These are phyloP conservation scores for Balanococcus diminutus DNA, from an alignment of 2,888 invertebrate species.

Conservation along the genomic window DNA sequence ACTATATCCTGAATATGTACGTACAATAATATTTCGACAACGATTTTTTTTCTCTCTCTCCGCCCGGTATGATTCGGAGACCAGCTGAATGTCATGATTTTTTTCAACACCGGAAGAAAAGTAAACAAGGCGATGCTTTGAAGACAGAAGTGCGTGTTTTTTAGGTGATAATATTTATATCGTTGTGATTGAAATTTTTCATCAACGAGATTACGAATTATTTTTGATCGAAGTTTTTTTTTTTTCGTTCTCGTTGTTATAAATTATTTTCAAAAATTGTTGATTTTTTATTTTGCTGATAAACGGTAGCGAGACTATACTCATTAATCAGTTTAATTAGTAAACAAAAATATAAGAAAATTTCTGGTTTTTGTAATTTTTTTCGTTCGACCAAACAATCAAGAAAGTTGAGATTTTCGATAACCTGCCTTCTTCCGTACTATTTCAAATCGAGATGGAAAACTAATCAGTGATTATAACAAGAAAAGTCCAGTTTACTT, in stretches of 20 bases:
- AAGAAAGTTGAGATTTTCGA: not conserved
- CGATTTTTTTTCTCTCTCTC: not conserved
- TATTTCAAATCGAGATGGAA: not conserved
- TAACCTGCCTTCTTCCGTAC: not conserved
- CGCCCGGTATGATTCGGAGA: not conserved
- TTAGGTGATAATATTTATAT: not conserved
- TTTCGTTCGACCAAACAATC: not conserved
- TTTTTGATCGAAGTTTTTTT: no score
- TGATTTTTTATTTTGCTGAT: not conserved
- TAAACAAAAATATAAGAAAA: not conserved
- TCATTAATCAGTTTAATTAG: not conserved
- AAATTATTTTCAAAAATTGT: not conserved
- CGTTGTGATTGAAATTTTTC: not conserved
- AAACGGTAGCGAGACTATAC: not conserved
- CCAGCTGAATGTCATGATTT: not conserved
- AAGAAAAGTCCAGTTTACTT: not conserved
- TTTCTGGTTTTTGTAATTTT: not conserved
- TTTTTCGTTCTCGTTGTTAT: no score
- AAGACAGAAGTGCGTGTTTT: not conserved
- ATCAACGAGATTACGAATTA: no score
- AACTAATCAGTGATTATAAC: not conserved
- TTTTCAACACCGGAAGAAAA: not conserved
- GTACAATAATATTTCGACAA: not conserved
- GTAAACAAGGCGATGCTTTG: not conserved
- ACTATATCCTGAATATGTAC: not conserved